A percentile compares a stretch with the other conserved stretches of the same genome.
Evolutionary conservation across 2,797 vertebrate species (phyloP).

Genomic region (Anniella stebbinsi): DNA sequence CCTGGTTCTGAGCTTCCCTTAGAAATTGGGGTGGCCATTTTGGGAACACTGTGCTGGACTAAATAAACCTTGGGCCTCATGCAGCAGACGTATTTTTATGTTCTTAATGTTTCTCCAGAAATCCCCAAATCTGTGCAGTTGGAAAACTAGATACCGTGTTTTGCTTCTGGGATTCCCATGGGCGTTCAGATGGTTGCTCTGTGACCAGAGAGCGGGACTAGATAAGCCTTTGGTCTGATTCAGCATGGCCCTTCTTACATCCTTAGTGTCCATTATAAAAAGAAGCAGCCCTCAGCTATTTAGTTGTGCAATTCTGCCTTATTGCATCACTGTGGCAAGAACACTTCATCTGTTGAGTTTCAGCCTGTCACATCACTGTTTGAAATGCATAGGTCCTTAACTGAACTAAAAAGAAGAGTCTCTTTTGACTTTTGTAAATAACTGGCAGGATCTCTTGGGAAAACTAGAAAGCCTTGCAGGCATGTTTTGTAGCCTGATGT

Average conservation of each 20-base stretch:
- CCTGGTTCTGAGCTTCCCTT: no score
- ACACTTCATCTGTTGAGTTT: neutral
- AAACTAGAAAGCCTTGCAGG: neutral
- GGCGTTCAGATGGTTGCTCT: no score
- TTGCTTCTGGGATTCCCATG: no score
- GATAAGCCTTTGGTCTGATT: no score
- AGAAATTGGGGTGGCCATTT: no score
- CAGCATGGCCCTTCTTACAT: neutral
- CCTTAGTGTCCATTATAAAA: neutral
- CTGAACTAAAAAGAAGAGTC: neutral
- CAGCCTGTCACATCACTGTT: neutral
- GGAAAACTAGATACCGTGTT: no score
- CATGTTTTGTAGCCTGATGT: neutral
- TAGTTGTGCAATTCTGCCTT: neutral
- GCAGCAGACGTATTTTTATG: no score
- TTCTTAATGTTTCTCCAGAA: neutral
- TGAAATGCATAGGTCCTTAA: neutral
- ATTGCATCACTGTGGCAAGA: neutral
- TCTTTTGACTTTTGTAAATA: neutral
- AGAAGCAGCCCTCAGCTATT: neutral
- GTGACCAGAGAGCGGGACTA: no score
- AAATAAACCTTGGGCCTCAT: no score
- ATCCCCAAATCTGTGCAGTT: no score
- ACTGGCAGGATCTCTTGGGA: neutral
- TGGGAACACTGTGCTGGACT: no score